phyloP scores from a whole-genome alignment of 2,113 vertebrate species.

The Tricholaema leucomelas region DNA sequence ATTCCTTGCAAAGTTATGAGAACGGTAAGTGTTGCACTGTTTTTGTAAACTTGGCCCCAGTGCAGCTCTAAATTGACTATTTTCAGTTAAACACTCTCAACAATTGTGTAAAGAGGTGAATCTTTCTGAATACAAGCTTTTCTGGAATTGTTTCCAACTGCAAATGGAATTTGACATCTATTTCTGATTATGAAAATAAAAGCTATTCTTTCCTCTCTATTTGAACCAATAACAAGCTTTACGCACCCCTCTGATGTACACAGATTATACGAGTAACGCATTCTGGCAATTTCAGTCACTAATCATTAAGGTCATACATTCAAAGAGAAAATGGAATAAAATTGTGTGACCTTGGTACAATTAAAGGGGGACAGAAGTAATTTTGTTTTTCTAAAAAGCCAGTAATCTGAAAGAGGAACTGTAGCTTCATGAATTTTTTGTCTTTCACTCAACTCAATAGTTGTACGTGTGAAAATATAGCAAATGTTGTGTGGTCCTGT shows the following conservation, averaged over 20 bases:
- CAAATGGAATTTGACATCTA: neutral
- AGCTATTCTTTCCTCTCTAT: neutral
- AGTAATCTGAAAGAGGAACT: neutral
- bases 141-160: neutral
- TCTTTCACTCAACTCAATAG: neutral
- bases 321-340: neutral
- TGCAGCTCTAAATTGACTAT: neutral
- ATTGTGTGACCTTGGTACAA: neutral
- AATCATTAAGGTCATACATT: neutral
- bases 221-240: neutral
- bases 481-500: neutral
- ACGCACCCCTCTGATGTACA: neutral
- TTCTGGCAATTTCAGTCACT: neutral
- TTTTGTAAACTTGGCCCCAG: neutral
- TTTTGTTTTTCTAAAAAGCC: neutral
- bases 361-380: neutral
- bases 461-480: neutral
- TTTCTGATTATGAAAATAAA: neutral
- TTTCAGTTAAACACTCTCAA: neutral
- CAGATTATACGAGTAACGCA: neutral
- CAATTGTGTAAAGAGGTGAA: neutral
- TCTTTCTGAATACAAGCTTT: neutral
- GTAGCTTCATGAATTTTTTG: neutral
- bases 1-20: neutral
- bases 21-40: rapidly evolving